These are phyloP conservation scores for Scaptomyza hsui DNA, from an alignment of 1,140 invertebrate species.

Conservation along the genomic window DNA sequence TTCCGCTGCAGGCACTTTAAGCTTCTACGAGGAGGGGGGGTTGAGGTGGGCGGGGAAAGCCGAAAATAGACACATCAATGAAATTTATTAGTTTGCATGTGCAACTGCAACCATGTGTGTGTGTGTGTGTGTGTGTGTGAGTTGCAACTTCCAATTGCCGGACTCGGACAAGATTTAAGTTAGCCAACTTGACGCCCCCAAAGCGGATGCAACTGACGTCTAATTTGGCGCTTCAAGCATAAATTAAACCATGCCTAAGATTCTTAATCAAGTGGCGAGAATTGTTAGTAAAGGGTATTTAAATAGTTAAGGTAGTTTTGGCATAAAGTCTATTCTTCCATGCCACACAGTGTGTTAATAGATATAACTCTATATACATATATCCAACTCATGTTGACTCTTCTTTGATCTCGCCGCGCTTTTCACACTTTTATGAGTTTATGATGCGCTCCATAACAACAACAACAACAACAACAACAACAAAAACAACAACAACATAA, in stretches of 20 bases:
- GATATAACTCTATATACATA: not conserved
- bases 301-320: too few relatives aligned
- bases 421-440: slow-evolving; percentile 74
- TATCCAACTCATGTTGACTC: slow-evolving; percentile 8
- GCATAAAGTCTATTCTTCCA: too few relatives aligned
- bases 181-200: slow-evolving; percentile 30
- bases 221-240: slow-evolving; percentile 58
- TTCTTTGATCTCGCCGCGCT: slow-evolving; percentile 63
- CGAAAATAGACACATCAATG: slow-evolving; percentile 83
- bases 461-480: too few relatives aligned
- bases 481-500: too few relatives aligned
- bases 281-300: too few relatives aligned
- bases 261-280: too few relatives aligned
- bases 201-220: slow-evolving; percentile 67
- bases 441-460: slow-evolving; percentile 60
- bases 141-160: slow-evolving; percentile 67
- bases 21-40: slow-evolving; percentile 24
- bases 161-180: slow-evolving; percentile 54
- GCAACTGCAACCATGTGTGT: slow-evolving; percentile 62
- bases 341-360: not conserved
- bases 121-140: slow-evolving; percentile 43
- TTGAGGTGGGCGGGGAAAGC: not conserved
- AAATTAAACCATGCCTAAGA: slow-evolving; percentile 52
- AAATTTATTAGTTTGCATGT: slow-evolving; percentile 84
- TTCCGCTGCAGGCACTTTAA: slow-evolving; percentile 78